phyloP scores from a whole-genome alignment of 2,797 vertebrate species.

The Anabas testudineus region DNA sequence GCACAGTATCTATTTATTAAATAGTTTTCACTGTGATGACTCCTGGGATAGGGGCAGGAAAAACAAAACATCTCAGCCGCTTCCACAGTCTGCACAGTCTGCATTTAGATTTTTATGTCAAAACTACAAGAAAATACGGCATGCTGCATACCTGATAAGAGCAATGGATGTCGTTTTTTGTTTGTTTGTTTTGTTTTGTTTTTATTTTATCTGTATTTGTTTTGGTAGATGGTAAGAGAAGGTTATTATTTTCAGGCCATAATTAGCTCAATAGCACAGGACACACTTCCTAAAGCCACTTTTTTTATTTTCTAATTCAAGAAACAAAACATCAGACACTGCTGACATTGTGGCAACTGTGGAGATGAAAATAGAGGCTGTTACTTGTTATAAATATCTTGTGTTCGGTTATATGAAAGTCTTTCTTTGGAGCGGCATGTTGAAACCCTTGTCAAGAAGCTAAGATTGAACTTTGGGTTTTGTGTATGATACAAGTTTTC shows the following conservation, averaged over 20 bases:
- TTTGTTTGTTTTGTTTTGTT: background rate
- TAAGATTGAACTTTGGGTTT: background rate
- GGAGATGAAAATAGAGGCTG: background rate
- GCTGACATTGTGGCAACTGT: background rate
- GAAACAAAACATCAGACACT: background rate
- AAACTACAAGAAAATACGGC: slow-evolving; percentile 45
- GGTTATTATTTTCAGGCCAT: slow-evolving; percentile 40
- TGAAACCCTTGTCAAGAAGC: background rate
- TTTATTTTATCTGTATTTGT: no score
- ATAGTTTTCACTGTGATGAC: slow-evolving; percentile 71
- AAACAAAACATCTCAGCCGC: slow-evolving; percentile 64
- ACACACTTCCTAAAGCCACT: slow-evolving; percentile 45
- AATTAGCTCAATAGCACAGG: slow-evolving; percentile 21
- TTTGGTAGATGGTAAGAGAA: background rate
- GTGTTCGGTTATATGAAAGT: background rate
- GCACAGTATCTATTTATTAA: slow-evolving; percentile 74
- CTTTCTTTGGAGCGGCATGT: background rate
- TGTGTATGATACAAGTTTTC: background rate
- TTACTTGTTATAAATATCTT: background rate
- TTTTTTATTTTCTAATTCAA: background rate
- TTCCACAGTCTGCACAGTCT: slow-evolving; percentile 41
- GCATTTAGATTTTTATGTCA: slow-evolving; percentile 60
- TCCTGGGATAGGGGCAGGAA: slow-evolving; percentile 59
- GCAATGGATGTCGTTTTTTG: slow-evolving; percentile 24
- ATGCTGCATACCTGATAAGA: slow-evolving; percentile 49